phyloP scores from a whole-genome alignment of 2,797 vertebrate genomes.

The Tragopan temminckii region DNA sequence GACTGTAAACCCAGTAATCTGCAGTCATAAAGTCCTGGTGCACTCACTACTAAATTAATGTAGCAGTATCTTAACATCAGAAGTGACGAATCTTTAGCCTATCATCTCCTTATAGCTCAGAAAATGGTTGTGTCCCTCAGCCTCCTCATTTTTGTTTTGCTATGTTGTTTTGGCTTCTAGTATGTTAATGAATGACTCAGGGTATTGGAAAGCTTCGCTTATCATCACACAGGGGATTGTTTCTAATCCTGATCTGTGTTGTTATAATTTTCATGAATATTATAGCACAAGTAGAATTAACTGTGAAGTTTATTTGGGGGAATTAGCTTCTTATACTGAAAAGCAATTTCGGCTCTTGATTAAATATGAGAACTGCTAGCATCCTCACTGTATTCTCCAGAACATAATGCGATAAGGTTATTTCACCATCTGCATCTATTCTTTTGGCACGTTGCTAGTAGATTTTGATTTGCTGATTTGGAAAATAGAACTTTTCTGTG shows the following conservation, averaged over 20 bases:
- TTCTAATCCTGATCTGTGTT: not conserved
- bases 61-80: too few relatives aligned
- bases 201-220: not conserved
- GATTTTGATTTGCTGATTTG: conserved; percentile 21
- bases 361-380: not conserved
- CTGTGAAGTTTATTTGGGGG: not conserved
- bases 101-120: accelerated
- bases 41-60: not conserved
- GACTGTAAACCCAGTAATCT: not conserved
- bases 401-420: not conserved
- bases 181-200: accelerated
- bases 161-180: not conserved
- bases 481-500: not conserved
- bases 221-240: not conserved
- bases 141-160: not conserved
- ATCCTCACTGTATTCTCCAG: not conserved
- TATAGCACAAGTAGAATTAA: not conserved
- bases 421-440: conserved; percentile 5
- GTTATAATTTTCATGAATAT: not conserved
- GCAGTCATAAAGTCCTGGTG: not conserved
- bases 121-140: not conserved
- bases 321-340: not conserved
- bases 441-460: not conserved
- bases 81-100: not conserved
- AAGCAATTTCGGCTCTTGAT: not conserved